Base-by-base conservation (phyloP, 2,113 vertebrate genomes). In the Callospermophilus lateralis region DNA sequence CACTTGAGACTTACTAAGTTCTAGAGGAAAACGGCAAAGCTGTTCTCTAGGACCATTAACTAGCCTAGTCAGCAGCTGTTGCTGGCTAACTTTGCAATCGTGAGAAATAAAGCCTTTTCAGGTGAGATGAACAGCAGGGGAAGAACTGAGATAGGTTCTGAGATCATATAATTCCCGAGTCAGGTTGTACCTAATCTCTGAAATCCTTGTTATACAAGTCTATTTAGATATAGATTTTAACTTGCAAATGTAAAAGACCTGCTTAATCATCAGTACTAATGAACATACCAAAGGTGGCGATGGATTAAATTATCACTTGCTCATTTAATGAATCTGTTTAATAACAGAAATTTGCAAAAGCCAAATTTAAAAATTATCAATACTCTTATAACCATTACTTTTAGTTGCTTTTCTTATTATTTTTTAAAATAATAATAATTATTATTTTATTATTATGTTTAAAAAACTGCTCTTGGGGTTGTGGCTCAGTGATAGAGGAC, bases 341-440 rank as follows among this genome's bases (percentile, higher is more conserved):
- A 94, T n/a, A n/a, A 84, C n/a, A 93, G 53, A 88, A 83, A 97
- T 83, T 45, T 92, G 17, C 89, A 84, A 90, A 63, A 86, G 48
- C n/a, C 70, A 92, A 94, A 32, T 79, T 93, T 61, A 58, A 88
- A 74, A 74, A 24, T 74, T 74, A 74, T 26, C 85, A 51, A 89
- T 76, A 85, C 28, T 84, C 9, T 91, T 53, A 95, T 37, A 92
- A 73, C 11, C 45, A 58, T 89, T 81, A 78, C 74, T 34, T 77
- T 89, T 61, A 39, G 48, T 51, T 85, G 45, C 34, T 88, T 65
- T 94, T n/a, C 77, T 78, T 88, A 80, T 10, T 51, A 51, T 45
- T 45, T 45, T 45, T 45, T 9, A 9, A 45, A 45, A 45, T 1
- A 45, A 45, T 45, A 45, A 45, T 45, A 1, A 45, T 45, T 45